Percentiles rank a stretch among this genome's conserved stretches.
These are phyloP conservation scores for Jacana jacana DNA, from an alignment of 2,113 vertebrate genomes.

Conservation along the genomic window DNA sequence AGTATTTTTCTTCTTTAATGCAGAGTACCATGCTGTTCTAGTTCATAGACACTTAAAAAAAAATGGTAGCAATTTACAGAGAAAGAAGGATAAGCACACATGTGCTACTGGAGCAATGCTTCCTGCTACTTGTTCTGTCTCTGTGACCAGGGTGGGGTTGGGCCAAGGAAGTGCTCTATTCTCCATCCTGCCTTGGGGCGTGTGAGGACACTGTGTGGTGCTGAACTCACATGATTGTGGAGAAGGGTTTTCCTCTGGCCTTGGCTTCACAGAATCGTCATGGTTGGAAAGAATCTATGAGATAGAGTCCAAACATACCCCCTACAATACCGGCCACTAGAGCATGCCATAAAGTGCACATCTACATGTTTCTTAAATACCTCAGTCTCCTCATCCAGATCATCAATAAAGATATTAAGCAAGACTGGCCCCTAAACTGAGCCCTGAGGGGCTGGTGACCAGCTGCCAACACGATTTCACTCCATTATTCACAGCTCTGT, in stretches of 20 bases:
- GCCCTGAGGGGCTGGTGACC: too few species aligned
- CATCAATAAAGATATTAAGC: too few species aligned
- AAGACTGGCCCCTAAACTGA: too few species aligned
- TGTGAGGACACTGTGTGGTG: not conserved
- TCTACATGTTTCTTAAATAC: too few species aligned
- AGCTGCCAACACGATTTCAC: too few species aligned
- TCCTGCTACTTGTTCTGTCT: not conserved
- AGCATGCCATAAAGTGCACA: too few species aligned
- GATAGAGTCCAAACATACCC: too few species aligned
- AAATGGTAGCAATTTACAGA: not conserved
- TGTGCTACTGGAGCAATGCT: not conserved
- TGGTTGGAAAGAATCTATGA: too few species aligned
- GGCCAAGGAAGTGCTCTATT: rapidly evolving
- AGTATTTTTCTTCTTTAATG: not conserved
- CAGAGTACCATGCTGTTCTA: not conserved
- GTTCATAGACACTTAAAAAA: not conserved
- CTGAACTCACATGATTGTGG: rapidly evolving
- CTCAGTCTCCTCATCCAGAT: too few species aligned
- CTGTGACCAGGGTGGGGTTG: rapidly evolving
- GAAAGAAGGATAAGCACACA: not conserved
- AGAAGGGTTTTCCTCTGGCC: not conserved
- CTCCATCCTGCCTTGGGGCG: not conserved
- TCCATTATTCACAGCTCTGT: too few species aligned
- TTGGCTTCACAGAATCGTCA: rapidly evolving
- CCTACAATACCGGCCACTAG: too few species aligned